Base-by-base conservation (phyloP, 1,140 invertebrate species). In the Radopholus similis region DNA sequence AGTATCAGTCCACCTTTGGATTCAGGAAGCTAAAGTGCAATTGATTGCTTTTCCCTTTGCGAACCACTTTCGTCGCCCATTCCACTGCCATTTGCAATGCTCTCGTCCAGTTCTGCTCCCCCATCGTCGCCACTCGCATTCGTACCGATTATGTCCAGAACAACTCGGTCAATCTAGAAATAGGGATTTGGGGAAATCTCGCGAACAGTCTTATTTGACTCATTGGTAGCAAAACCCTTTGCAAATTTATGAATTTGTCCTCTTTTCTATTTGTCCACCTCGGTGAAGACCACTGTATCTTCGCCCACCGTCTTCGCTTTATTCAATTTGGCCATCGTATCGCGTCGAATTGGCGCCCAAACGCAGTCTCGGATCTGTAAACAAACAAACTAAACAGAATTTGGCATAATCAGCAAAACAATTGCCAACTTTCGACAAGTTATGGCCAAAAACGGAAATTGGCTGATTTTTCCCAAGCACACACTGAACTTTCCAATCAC, bases 241-340 rank as follows among this genome's bases (percentile, higher is more conserved):
- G n/a, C n/a, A n/a, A n/a, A n/a, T n/a, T n/a, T n/a, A 32, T 23
- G 28, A 2, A 21, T 32, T 47, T 28, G 8, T 8, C 15, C 8
- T 5, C 28, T n/a, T n/a, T 44, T 6, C 38, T 13, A 2, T 37
- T 15, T 35, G 11, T 47, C 30, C 40, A 62, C 58, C 58, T 62
- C 58, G 18, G 58, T 62, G 49, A 40, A 62, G 11, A 62, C 58
- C 13, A 62, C 58, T 4, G 58, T 47, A 28, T 62, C 58, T n/a
- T 62, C 58, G 9, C 58, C 58, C 1, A 62, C 58, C 18, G 40
- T 62, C 8, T 42, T 35, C 5, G 58, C 58, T 49, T 62, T 62
- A 8, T 62, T 62, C 23, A 62, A 18, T 49, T 62, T 62, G 49
- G 58, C 58, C 58, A 62, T 62, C 30, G 58, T 62, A 13, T 62